Percentiles rank a stretch among this genome's conserved stretches.
These are phyloP conservation scores for Sula dactylatra DNA, from an alignment of 2,113 vertebrate genomes.

Conservation along the genomic window DNA sequence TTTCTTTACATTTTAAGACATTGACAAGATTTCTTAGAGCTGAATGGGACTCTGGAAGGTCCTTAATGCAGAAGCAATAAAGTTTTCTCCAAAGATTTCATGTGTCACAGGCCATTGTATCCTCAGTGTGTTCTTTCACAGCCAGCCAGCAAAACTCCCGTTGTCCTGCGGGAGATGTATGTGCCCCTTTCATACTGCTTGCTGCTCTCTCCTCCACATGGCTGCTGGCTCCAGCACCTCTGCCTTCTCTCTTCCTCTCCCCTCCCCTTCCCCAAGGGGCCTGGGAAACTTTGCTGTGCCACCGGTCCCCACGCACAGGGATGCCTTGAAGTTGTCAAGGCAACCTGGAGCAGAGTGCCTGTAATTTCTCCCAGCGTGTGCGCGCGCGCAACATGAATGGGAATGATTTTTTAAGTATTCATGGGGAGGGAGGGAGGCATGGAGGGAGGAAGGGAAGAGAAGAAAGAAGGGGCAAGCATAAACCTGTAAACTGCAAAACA, in stretches of 20 bases:
- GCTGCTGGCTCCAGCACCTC: slow-evolving; percentile 17
- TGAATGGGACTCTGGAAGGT: slow-evolving; percentile 45
- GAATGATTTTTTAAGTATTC: slow-evolving; percentile 46
- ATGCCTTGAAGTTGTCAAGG: slow-evolving; percentile 63
- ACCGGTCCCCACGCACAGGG: slow-evolving; percentile 51
- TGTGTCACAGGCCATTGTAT: slow-evolving; percentile 56
- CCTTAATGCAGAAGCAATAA: slow-evolving; percentile 38
- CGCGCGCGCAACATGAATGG: not conserved
- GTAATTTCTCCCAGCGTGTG: slow-evolving; percentile 28
- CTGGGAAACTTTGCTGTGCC: slow-evolving; percentile 75
- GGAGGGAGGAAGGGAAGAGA: slow-evolving; percentile 23
- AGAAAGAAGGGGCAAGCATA: not conserved
- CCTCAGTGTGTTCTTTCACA: slow-evolving; percentile 64
- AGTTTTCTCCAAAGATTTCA: slow-evolving; percentile 55
- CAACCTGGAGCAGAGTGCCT: slow-evolving; percentile 54
- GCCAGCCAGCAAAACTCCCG: slow-evolving; percentile 39
- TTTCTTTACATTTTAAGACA: slow-evolving; percentile 7
- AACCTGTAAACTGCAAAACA: slow-evolving; percentile 42
- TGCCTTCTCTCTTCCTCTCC: slow-evolving; percentile 22
- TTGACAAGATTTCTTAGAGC: not conserved
- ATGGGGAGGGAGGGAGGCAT: not conserved
- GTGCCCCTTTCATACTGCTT: slow-evolving; percentile 31
- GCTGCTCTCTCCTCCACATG: slow-evolving; percentile 17
- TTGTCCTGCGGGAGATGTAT: slow-evolving; percentile 44
- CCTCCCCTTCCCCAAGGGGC: slow-evolving; percentile 56